phyloP scores from a whole-genome alignment of 1,140 invertebrate species.

The Steinernema feltiae region DNA sequence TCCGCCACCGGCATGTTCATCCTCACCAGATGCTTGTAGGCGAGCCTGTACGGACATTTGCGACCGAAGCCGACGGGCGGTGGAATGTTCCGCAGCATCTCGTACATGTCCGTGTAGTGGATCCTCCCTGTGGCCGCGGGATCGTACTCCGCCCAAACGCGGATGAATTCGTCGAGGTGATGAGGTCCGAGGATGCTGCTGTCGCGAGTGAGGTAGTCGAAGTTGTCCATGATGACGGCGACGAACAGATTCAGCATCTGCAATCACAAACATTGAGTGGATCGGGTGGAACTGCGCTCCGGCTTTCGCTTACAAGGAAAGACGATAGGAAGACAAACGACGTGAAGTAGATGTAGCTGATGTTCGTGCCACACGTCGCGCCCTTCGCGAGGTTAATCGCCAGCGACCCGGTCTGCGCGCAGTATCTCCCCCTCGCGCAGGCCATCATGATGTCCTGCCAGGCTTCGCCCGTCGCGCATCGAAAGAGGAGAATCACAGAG shows the following conservation, averaged over 20 bases:
- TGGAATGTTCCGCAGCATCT: constrained; percentile 99
- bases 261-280: too few species aligned
- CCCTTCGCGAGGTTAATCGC: constrained; percentile 42
- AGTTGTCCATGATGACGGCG: constrained; percentile 99
- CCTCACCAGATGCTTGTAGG: constrained; percentile 71
- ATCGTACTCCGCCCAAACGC: constrained; percentile 99
- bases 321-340: constrained; percentile 99
- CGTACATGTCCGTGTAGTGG: constrained; percentile 95
- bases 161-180: constrained; percentile 97
- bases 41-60: constrained; percentile 96
- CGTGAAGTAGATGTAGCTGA: constrained; percentile 96
- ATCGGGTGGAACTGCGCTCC: too few species aligned
- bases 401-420: constrained; percentile 28
- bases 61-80: constrained; percentile 98
- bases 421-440: constrained; percentile 67
- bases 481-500: constrained; percentile 96
- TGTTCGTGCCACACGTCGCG: constrained; percentile 78
- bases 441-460: constrained; percentile 99
- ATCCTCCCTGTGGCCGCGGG: constrained; percentile 98
- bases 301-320: too few species aligned
- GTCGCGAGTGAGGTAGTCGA: constrained; percentile 97
- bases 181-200: constrained; percentile 97
- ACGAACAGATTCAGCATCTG: constrained; percentile 99
- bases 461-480: constrained; percentile 97
- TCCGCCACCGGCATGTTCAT: constrained; percentile 99